Percentiles rank a stretch among this genome's conserved stretches.
phyloP scores from a whole-genome alignment of 2,113 vertebrate species.

The Donacobius atricapilla region DNA sequence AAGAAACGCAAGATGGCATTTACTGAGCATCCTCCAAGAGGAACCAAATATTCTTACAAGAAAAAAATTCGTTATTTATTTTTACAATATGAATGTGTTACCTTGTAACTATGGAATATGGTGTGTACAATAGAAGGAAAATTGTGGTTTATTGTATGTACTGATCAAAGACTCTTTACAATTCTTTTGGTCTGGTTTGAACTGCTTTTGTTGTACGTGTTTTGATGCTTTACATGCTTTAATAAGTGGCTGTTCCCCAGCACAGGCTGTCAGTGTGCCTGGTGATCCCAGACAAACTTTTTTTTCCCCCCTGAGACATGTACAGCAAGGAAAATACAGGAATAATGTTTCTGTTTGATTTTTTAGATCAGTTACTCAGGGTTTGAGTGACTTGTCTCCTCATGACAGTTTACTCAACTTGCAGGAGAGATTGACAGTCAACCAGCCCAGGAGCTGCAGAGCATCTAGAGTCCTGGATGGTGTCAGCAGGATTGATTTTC shows the following conservation, averaged over 20 bases:
- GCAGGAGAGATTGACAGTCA: background rate
- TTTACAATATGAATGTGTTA: background rate
- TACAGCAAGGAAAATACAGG: background rate
- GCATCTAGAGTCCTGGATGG: background rate
- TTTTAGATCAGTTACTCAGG: background rate
- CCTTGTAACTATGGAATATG: background rate
- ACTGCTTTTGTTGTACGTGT: conserved; percentile 3
- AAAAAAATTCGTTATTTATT: rapidly evolving
- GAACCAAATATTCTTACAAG: background rate
- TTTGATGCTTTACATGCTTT: background rate
- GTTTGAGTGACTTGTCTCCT: background rate
- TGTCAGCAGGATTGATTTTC: background rate
- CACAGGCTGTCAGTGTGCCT: background rate
- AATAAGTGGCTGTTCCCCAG: background rate
- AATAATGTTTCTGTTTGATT: background rate
- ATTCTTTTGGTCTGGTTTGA: background rate
- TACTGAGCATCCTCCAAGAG: background rate
- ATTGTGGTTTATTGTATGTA: background rate
- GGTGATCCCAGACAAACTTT: background rate
- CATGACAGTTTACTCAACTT: background rate
- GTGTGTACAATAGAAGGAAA: background rate
- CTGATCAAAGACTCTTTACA: background rate
- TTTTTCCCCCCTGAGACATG: background rate
- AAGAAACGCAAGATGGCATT: background rate
- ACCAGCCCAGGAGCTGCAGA: background rate